A percentile compares a stretch with the other conserved stretches of the same genome.
phyloP scores from a whole-genome alignment of 2,113 vertebrate species.

The Halcyon malimbica region DNA sequence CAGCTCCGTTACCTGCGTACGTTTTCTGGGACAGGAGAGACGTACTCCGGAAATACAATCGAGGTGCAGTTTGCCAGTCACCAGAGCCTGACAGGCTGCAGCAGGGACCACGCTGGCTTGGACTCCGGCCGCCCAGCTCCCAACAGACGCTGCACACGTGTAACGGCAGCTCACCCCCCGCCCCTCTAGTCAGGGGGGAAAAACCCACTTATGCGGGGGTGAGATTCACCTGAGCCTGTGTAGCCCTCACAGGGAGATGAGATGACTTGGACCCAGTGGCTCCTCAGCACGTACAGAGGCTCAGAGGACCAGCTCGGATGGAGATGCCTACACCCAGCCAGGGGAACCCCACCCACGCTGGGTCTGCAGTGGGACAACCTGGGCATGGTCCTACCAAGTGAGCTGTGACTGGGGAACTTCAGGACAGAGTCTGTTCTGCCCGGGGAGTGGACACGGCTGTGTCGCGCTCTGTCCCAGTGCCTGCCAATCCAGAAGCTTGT shows the following conservation, averaged over 20 bases:
- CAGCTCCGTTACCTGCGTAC: not conserved
- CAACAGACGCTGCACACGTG: accelerated
- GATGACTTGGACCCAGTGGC: not conserved
- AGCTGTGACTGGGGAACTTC: not conserved
- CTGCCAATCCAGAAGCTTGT: not conserved
- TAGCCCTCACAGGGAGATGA: not conserved
- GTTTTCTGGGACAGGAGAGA: not conserved
- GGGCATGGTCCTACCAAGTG: not conserved
- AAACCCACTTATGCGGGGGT: not conserved
- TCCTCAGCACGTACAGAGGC: not conserved
- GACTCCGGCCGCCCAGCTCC: not conserved
- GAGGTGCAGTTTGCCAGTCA: not conserved
- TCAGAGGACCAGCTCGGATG: not conserved
- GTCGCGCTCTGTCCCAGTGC: not conserved
- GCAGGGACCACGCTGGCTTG: not conserved
- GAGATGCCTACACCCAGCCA: not conserved
- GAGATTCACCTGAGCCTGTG: not conserved
- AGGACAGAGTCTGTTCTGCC: not conserved
- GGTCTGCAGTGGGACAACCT: not conserved
- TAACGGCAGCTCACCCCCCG: not conserved
- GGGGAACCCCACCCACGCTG: not conserved
- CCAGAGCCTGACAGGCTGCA: not conserved
- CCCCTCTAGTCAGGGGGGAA: not conserved
- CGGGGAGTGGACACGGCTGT: not conserved
- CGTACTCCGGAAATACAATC: not conserved